Evolutionary conservation across 2,113 vertebrate genomes (phyloP), one percentile per base, ranked within the genome.

Genomic region (Heloderma charlesbogerti): DNA sequence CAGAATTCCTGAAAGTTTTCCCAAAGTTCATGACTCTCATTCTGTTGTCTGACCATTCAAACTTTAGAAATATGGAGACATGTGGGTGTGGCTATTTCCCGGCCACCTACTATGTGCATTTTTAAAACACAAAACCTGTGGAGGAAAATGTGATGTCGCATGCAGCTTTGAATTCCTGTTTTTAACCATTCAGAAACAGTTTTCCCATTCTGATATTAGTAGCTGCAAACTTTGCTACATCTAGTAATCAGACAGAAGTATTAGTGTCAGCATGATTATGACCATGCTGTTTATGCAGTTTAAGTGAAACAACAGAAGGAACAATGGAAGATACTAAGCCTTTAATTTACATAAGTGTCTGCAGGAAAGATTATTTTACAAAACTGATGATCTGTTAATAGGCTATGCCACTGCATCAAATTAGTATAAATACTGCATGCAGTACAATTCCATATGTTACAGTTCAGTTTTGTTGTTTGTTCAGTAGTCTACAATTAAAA

Each of bases 371-470:
- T 29, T 51, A 7, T 29, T 89, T 82, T 90, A 71, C 1, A 0
- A 29, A n/a, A 22, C 66, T n/a, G 15, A 60, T 1, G 37, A 34
- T 37, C 80, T 90, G 66, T 51, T 71, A 83, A 43, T 74, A 83
- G 10, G 66, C 37, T 72, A 74, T 43, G 37, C 25, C 69, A 43
- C 29, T 67, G 25, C 31, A 57, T 9, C 16, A 4, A 40, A 40
- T 31, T 25, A 18, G 77, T 51, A 45, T 12, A 79, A 51, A 81
- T 81, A 51, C 81, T 43, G 7, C 63, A 13, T 18, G 0, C 0
- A 86, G 60, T 40, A 77, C 10, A 89, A 60, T 54, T 92, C 40
- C 75, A 72, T 63, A 40, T 57, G 43, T 74, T 86, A 72, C 69
- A 86, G 40, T 9, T 37, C 69, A n/a, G n/a, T n/a, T n/a, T n/a